Evolutionary conservation across 2,888 invertebrate genomes (phyloP).

Genomic region (Pseudeuparius sepicola): DNA sequence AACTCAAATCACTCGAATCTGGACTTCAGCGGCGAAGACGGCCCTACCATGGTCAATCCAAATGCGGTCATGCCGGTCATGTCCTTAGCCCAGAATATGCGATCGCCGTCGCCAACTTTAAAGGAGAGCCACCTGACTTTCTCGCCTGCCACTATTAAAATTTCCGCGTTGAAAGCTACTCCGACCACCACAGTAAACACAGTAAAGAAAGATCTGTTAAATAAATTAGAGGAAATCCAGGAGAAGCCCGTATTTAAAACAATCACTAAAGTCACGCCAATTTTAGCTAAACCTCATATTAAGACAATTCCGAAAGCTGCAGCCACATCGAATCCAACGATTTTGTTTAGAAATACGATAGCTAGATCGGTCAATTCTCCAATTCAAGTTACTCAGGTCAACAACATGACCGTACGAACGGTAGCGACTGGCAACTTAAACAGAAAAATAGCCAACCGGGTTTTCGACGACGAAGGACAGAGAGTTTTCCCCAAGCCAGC

Average conservation of each 20-base stretch:
- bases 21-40: conserved; percentile 60
- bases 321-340: conserved; percentile 19
- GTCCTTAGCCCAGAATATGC: conserved; percentile 40
- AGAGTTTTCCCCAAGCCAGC: conserved; percentile 87
- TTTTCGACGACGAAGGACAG: conserved; percentile 39
- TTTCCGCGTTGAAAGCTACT: conserved; percentile 43
- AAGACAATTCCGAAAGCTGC: conserved; percentile 30
- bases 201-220: conserved; percentile 56
- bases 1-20: conserved; percentile 50
- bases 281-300: conserved; percentile 33
- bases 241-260: conserved; percentile 30
- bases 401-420: conserved; percentile 27
- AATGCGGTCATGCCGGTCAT: conserved; percentile 81
- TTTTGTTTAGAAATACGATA: conserved; percentile 24
- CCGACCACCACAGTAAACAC: conserved; percentile 49
- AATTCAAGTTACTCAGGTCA: conserved; percentile 32
- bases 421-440: conserved; percentile 22
- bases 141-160: conserved; percentile 59
- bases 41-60: conserved; percentile 68
- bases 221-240: conserved; percentile 42
- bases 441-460: conserved; percentile 12
- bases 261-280: conserved; percentile 35
- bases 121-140: conserved; percentile 63
- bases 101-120: conserved; percentile 52
- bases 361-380: conserved; percentile 29